Evolutionary conservation across 2,113 vertebrate species (phyloP).

Genomic region (human (Homo sapiens)): DNA sequence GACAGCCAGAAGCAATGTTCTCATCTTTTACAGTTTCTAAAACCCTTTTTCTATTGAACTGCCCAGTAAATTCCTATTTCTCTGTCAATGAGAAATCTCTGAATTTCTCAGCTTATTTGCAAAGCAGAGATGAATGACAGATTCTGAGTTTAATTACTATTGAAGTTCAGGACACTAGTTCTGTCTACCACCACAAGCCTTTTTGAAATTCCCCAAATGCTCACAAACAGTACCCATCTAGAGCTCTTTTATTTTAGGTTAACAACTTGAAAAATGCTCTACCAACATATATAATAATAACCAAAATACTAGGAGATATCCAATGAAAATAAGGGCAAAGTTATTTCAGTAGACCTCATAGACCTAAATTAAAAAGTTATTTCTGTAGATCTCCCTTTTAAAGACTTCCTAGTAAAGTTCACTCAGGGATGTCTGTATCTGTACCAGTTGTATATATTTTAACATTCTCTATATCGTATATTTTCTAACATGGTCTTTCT

Average conservation of each 20-base stretch:
- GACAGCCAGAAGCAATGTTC: conserved; percentile 53
- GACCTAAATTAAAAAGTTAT: not conserved
- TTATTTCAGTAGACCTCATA: not conserved
- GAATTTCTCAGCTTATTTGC: conserved; percentile 52
- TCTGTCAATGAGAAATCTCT: conserved; percentile 47
- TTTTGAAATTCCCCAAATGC: not conserved
- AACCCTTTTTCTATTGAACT: conserved; percentile 50
- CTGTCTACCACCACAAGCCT: not conserved
- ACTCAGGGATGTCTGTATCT: not conserved
- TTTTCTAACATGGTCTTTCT: not conserved
- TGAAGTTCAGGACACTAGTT: not conserved
- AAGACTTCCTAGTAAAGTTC: not conserved
- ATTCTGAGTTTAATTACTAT: conserved; percentile 37
- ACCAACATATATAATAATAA: not conserved
- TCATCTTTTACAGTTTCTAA: conserved; percentile 41
- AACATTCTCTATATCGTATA: not conserved
- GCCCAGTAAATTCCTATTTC: conserved; percentile 36
- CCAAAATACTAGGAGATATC: not conserved
- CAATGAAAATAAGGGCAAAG: not conserved
- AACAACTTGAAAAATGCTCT: not conserved
- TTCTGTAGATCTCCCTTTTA: not conserved
- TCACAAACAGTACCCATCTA: not conserved
- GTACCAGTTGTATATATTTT: not conserved
- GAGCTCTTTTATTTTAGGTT: not conserved
- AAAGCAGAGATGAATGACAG: conserved; percentile 48